Conservation (phyloP, 2,888 invertebrate genomes). For the Synanthedon andrenaeformis region DNA sequence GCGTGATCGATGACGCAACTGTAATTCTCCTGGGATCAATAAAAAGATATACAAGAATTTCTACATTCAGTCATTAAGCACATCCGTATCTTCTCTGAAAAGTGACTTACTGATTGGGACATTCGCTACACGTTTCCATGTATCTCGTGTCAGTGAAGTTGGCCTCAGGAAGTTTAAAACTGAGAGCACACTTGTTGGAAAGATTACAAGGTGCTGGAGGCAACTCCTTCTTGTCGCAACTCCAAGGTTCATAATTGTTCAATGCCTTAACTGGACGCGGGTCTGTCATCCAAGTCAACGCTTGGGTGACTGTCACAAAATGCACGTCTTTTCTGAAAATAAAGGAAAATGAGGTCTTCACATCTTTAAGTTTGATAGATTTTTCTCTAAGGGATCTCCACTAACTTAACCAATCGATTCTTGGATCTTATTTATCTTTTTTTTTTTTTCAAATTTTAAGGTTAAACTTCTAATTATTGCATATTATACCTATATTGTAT, state of each 20-base stretch:
- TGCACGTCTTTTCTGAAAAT: conserved; percentile 83
- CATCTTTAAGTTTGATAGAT: too few species aligned
- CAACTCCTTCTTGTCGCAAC: conserved; percentile 78
- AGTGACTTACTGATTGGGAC: conserved; percentile 77
- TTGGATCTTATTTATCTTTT: too few species aligned
- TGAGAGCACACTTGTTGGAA: conserved; percentile 85
- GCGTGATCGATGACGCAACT: too few species aligned
- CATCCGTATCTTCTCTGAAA: background rate
- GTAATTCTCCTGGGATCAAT: too few species aligned
- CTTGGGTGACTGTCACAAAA: conserved; percentile 88
- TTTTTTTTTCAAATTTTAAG: too few species aligned
- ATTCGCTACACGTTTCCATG: conserved; percentile 88
- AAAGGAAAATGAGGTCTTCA: too few species aligned
- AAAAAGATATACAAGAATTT: too few species aligned
- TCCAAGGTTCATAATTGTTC: conserved; percentile 83
- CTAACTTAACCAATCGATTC: too few species aligned
- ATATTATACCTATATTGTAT: too few species aligned
- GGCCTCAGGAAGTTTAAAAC: conserved; percentile 80
- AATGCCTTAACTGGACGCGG: conserved; percentile 79
- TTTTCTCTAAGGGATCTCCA: too few species aligned
- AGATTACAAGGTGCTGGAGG: conserved; percentile 83
- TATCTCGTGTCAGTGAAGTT: conserved; percentile 87
- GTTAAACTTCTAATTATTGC: too few species aligned
- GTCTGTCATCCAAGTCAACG: conserved; percentile 91
- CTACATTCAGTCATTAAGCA: too few species aligned